A percentile compares a stretch with the other conserved stretches of the same genome.
Conservation (phyloP, 1,140 invertebrate species). For the Drosophila persimilis region DNA sequence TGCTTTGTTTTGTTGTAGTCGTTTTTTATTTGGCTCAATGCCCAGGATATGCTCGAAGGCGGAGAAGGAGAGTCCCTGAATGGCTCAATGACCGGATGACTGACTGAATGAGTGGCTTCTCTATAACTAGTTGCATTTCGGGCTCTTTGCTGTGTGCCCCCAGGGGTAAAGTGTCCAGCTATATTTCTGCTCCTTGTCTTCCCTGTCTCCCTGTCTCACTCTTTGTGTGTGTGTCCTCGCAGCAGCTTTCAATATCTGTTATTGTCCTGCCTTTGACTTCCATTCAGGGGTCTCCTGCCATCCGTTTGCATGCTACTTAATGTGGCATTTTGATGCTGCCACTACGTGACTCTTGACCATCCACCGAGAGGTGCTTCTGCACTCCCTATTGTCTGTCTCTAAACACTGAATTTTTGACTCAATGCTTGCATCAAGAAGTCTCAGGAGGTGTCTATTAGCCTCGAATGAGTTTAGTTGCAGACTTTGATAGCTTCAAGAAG, state of each 20-base stretch:
- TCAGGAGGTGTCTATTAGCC: too few species aligned
- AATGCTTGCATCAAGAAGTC: too few species aligned
- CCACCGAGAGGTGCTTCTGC: conserved; percentile 17
- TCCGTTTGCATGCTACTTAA: conserved; percentile 70
- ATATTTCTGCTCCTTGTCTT: conserved; percentile 1
- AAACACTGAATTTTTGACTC: too few species aligned
- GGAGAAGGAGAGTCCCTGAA: neutral
- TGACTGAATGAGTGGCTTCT: conserved; percentile 3
- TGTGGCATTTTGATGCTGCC: conserved; percentile 55
- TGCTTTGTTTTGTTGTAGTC: conserved; percentile 28
- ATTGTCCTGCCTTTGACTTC: conserved; percentile 61
- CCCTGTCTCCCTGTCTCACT: neutral
- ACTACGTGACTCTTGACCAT: conserved; percentile 55
- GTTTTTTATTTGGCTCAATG: conserved; percentile 25
- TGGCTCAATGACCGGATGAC: conserved; percentile 3
- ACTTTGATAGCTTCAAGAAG: too few species aligned
- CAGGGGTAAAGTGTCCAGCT: conserved; percentile 32
- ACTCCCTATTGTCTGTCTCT: conserved; percentile 4
- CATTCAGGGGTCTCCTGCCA: conserved; percentile 19
- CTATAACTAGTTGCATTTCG: conserved; percentile 59
- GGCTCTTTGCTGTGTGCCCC: neutral
- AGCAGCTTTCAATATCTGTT: conserved; percentile 61
- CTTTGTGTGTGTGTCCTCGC: conserved; percentile 22
- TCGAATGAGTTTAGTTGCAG: too few species aligned
- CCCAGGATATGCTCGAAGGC: neutral